Percentiles rank a stretch among this genome's conserved stretches.
phyloP scores from a whole-genome alignment of 30 jellyfish, hydroid and myxozoan genomes.

The Hydractinia echinata region DNA sequence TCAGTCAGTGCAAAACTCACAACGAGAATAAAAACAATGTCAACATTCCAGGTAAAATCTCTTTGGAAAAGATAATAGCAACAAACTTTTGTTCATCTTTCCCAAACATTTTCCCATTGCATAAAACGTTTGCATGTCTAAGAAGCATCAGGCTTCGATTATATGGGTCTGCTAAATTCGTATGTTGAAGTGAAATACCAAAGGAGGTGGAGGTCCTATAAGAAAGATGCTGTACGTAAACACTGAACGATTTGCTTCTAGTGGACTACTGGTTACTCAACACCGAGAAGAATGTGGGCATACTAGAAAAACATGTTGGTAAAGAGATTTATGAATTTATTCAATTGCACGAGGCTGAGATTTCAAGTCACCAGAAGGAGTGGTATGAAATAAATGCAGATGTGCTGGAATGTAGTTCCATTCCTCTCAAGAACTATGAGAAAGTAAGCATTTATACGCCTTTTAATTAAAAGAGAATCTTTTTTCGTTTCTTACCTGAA shows the following conservation, averaged over 20 bases:
- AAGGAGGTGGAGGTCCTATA: too few relatives aligned
- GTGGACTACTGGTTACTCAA: slow-evolving; percentile 56
- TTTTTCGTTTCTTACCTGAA: too few relatives aligned
- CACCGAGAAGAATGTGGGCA: slow-evolving; percentile 46
- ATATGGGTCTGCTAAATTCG: too few relatives aligned
- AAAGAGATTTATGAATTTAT: slow-evolving; percentile 38
- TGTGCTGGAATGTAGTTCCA: slow-evolving; percentile 24
- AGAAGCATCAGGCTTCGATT: too few relatives aligned
- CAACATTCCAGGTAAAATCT: slow-evolving; percentile 15
- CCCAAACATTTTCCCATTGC: background rate
- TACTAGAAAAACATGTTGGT: slow-evolving; percentile 55
- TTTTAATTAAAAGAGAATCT: too few relatives aligned
- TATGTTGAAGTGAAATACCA: too few relatives aligned
- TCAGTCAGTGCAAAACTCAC: slow-evolving; percentile 46
- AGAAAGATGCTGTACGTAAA: too few relatives aligned
- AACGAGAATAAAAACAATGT: background rate
- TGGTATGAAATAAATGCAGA: slow-evolving; percentile 38
- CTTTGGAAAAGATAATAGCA: too few relatives aligned
- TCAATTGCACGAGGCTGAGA: slow-evolving; percentile 14
- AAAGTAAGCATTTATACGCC: too few relatives aligned
- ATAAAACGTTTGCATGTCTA: too few relatives aligned
- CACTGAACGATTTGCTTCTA: background rate
- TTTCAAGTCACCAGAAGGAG: background rate
- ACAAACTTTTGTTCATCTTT: background rate
- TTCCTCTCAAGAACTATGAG: background rate